Base-by-base conservation (phyloP, 2,888 invertebrate species). In the Caenorhabditis plicata region DNA sequence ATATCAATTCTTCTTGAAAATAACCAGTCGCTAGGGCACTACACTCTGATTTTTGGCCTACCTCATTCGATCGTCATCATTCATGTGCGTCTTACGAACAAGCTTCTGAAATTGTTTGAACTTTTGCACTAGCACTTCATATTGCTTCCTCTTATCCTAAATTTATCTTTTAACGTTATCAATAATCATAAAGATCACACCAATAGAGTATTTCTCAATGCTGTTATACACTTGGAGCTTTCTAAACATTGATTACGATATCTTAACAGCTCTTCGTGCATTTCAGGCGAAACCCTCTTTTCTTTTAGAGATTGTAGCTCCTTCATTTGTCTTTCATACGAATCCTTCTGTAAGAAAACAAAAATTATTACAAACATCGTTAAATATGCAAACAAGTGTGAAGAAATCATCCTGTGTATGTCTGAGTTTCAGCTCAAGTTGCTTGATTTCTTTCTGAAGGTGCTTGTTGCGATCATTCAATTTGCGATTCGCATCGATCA, bases 141-240 rank as follows among this genome's bases (percentile, higher is more conserved):
- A 71, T 7, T 77, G 54, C 13, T 75, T 56, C 44, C 80, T 79
- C 40, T 80, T 80, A 53, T 80, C 79, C 75, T 74, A 23, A 40
- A 48, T 55, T 25, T 33, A 15, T 11, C 22, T 13, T 33, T 36
- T 8, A 54, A 38, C 13, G 15, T 19, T 49, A 11, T n/a, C 0
- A 20, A 1, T 17, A 27, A 31, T 51, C 5, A 25, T 27, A 31
- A n/a, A 25, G 2, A 9, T 35, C 60, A 43, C 27, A 77, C 76
- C 52, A 71, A 53, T 31, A 68, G 71, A 11, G 75, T 64, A 51
- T 73, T 73, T 20, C 79, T 52, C 13, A 80, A 60, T 2, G 77
- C 77, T 9, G 77, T 80, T 35, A 80, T 79, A 61, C 79, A 78
- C 38, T 79, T 79, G 31, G 77, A 78, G 49, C 75, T 73, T 47